Base-by-base conservation (phyloP, 1,140 invertebrate species). In the Lethrus apterus region DNA sequence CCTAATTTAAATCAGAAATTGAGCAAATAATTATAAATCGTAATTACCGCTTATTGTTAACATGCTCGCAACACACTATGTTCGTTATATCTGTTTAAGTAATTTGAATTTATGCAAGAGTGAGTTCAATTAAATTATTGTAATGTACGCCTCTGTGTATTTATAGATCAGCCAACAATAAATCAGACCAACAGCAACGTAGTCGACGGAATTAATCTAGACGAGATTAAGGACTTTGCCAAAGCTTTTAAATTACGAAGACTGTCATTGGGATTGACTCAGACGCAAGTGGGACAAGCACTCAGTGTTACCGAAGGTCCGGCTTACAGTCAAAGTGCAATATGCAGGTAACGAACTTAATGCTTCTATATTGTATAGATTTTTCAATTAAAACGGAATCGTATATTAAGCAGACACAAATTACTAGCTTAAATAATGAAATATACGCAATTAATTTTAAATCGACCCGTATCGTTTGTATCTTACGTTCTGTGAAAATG, bases 201-300 rank as follows among this genome's bases (percentile, higher is more conserved):
- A 36, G 91, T 96, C 0, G 93, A 97, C 65, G 93, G 93, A 26
- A 93, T 96, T 49, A 93, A 98, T 69, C 70, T 98, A 56, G 93
- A 97, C 66, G 93, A 97, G 71, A 97, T 97, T 60, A 94, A 95
- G 72, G 93, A 97, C 71, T 98, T 98, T 74, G 93, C 93, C 33
- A 94, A 94, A 75, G 89, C 89, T 21, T 98, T 98, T 70, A 98
- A 98, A 70, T 77, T 96, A 33, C 77, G 92, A 20, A 80, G 93
- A 48, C 73, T 98, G 34, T 93, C 91, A 9, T 70, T 97, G 46
- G 94, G 94, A 20, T 73, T 98, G 34, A 98, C 94, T 10, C 93
- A 98, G 70, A 96, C 93, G 1, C 93, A 97, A 75, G 89, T 93
- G 20, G 89, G 90, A 3, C 89, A 96, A 71, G 91, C 93, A 4